Evolutionary conservation across 2,888 invertebrate species (phyloP).

Genomic region (Druceiella hillmani): DNA sequence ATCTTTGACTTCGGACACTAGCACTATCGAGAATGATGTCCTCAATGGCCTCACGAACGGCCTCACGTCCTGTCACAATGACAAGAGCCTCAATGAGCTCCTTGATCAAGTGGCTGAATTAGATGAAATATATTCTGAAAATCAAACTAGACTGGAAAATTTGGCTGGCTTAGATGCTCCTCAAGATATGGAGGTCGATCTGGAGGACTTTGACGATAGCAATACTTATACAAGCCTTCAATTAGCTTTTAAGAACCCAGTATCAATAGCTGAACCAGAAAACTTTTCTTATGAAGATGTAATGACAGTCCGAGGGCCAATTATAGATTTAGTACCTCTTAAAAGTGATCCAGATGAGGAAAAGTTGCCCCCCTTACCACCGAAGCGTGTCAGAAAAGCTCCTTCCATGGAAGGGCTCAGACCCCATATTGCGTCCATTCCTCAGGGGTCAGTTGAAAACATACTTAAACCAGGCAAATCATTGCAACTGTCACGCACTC

Average conservation of each 20-base stretch:
- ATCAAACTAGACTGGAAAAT: constrained; percentile 55
- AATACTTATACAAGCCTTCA: constrained; percentile 81
- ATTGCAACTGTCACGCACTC: constrained; percentile 23
- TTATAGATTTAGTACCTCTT: constrained; percentile 47
- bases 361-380: constrained; percentile 72
- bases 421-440: constrained; percentile 34
- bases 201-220: constrained; percentile 68
- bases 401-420: constrained; percentile 35
- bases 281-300: constrained; percentile 57
- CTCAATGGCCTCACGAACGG: constrained; percentile 11
- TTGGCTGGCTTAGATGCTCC: constrained; percentile 31
- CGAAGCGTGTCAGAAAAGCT: constrained; percentile 65
- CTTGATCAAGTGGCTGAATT: constrained; percentile 74
- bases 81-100: constrained; percentile 64
- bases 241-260: constrained; percentile 79
- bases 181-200: constrained; percentile 40
- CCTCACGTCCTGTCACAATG: constrained; percentile 36
- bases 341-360: constrained; percentile 55
- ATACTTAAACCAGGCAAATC: constrained; percentile 38
- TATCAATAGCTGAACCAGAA: constrained; percentile 51
- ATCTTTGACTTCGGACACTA: not conserved
- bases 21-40: not conserved
- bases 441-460: constrained; percentile 34
- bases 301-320: constrained; percentile 44
- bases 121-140: constrained; percentile 75